Evolutionary conservation across 2,113 vertebrate genomes (phyloP), one percentile per base, ranked within the genome.

Genomic region (Origma solitaria): DNA sequence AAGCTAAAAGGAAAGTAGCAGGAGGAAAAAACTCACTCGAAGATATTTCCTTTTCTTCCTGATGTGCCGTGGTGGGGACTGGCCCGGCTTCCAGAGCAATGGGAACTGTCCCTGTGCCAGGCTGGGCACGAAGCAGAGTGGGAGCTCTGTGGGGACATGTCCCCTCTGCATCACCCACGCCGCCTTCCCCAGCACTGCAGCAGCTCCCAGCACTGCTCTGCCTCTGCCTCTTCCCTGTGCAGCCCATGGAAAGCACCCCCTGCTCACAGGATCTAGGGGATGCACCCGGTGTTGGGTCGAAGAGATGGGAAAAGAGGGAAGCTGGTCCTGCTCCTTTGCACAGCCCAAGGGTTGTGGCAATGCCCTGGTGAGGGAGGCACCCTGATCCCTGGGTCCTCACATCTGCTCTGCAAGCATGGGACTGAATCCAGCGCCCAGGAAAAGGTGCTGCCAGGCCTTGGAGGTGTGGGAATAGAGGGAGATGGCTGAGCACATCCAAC

Each of bases 241-340:
- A 61, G 56, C 65, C 27, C 75, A 7, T 2, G 4, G 54, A 14
- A 31, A 78, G 47, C 64, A 58, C 4, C 30, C 0, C 0, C 49
- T 24, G 57, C 35, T 28, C 7, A 3, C 44, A 25, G 62, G 61
- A 15, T 35, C 12, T 7, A 24, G 44, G 37, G 30, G 28, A 2
- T 44, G 6, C 7, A 13, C 14, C 13, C 9, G 38, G 10, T 0
- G 1, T 2, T 6, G 53, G 38, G 33, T 45, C 20, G 42, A 21
- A 72, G n/a, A 37, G 38, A 37, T 1, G 54, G 69, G 17, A 15
- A 20, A 45, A 61, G 20, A 38, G 28, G 14, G 31, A 56, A 61
- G 50, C 42, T 45, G 40, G 4, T 35, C 7, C 76, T 61, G 72
- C 20, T 64, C 27, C 75, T 60, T 7, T 57, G 44, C 80, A 64